A percentile compares a stretch with the other conserved stretches of the same genome.
Evolutionary conservation across 2,113 vertebrate genomes (phyloP).

Genomic region (Zingel zingel): DNA sequence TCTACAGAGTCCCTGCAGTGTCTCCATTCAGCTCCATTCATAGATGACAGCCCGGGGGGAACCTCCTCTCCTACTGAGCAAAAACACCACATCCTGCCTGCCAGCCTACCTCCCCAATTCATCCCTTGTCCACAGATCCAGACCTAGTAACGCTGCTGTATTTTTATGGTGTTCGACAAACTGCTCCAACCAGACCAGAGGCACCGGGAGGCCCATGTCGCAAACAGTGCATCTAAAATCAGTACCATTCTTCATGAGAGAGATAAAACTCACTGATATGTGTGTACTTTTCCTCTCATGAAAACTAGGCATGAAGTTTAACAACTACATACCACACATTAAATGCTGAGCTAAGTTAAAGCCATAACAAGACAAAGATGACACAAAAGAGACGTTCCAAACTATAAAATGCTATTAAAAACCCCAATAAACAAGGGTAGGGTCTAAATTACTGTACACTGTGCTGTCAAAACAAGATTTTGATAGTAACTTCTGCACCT

Average conservation of each 20-base stretch:
- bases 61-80: conserved; percentile 52
- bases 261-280: conserved; percentile 30
- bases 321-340: neutral
- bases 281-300: conserved; percentile 29
- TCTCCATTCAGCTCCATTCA: conserved; percentile 67
- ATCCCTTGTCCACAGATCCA: conserved; percentile 32
- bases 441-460: neutral
- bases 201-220: conserved; percentile 35
- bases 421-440: neutral
- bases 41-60: conserved; percentile 56
- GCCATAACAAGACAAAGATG: neutral
- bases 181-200: conserved; percentile 64
- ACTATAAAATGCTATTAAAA: neutral
- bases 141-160: conserved; percentile 54
- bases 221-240: conserved; percentile 26
- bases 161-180: conserved; percentile 64
- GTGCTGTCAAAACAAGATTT: neutral
- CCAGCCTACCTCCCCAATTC: conserved; percentile 21
- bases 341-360: neutral
- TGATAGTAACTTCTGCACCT: conserved; percentile 16
- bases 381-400: neutral
- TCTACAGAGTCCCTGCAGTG: conserved; percentile 59
- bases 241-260: conserved; percentile 20
- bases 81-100: conserved; percentile 57
- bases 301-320: conserved; percentile 32